phyloP scores from a whole-genome alignment of 2,888 invertebrate species.

The Arctia plantaginis region DNA sequence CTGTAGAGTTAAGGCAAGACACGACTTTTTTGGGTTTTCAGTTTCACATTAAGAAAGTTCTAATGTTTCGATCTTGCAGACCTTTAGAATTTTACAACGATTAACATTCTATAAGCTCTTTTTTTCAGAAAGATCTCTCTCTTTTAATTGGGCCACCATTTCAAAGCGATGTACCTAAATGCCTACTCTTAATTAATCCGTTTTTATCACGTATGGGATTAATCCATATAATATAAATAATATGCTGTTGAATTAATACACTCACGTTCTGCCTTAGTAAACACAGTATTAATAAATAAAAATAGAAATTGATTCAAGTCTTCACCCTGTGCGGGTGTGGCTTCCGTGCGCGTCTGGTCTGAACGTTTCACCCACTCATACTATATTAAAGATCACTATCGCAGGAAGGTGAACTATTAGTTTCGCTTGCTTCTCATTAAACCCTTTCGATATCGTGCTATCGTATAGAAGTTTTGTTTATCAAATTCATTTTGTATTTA shows the following conservation, averaged over 20 bases:
- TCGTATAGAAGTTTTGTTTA: constrained; percentile 42
- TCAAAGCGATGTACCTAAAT: too few species aligned
- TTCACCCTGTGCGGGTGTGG: constrained; percentile 72
- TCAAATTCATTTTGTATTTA: constrained; percentile 46
- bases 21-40: too few species aligned
- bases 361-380: constrained; percentile 82
- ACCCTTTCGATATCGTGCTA: constrained; percentile 71
- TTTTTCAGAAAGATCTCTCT: too few species aligned
- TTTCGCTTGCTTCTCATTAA: constrained; percentile 82
- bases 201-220: background rate
- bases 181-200: background rate
- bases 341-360: constrained; percentile 74
- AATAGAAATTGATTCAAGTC: constrained; percentile 52
- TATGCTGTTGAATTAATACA: background rate
- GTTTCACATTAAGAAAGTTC: background rate
- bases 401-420: constrained; percentile 81
- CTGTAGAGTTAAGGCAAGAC: too few species aligned
- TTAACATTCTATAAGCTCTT: too few species aligned
- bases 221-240: background rate
- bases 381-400: constrained; percentile 85
- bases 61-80: background rate
- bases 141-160: too few species aligned
- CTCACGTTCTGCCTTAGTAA: background rate
- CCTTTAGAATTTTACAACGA: too few species aligned
- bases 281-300: constrained; percentile 32